Conservation (phyloP, 2,888 invertebrate species). For the Dryadula phaetusa region DNA sequence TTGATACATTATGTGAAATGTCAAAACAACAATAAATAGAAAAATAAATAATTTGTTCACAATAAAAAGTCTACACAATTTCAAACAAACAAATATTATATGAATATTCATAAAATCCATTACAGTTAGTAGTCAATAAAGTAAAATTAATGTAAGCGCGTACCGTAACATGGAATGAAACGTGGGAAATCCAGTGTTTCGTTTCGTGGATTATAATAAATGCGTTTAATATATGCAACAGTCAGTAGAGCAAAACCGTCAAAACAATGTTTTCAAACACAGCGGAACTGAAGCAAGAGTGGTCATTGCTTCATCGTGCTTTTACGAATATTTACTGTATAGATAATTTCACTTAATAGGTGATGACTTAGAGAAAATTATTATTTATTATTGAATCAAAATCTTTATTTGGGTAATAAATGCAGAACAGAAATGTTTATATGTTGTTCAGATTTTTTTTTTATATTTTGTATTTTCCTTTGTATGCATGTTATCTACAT, state of each 20-base stretch:
- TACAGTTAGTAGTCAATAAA: neutral
- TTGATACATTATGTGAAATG: too few relatives aligned
- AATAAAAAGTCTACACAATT: too few relatives aligned
- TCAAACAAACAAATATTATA: too few relatives aligned
- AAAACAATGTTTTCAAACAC: slow-evolving; percentile 59
- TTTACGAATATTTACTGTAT: slow-evolving; percentile 74
- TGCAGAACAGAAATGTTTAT: too few relatives aligned
- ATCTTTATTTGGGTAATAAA: too few relatives aligned
- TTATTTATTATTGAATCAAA: too few relatives aligned
- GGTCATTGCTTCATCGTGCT: slow-evolving; percentile 48
- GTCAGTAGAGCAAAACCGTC: slow-evolving; percentile 71
- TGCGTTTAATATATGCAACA: slow-evolving; percentile 69
- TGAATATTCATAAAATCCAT: slow-evolving; percentile 10
- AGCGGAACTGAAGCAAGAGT: slow-evolving; percentile 57
- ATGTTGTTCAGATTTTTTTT: too few relatives aligned
- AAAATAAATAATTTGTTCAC: too few relatives aligned
- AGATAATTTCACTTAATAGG: too few relatives aligned
- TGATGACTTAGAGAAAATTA: too few relatives aligned
- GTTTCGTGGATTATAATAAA: slow-evolving; percentile 58
- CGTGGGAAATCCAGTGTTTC: slow-evolving; percentile 44
- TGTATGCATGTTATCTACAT: neutral
- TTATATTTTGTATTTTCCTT: neutral
- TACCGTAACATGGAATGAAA: slow-evolving; percentile 26
- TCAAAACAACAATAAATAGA: too few relatives aligned
- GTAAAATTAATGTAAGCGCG: slow-evolving; percentile 18